A percentile compares a stretch with the other conserved stretches of the same genome.
phyloP scores from a whole-genome alignment of 2,113 vertebrate species.

The Ptilonorhynchus violaceus region DNA sequence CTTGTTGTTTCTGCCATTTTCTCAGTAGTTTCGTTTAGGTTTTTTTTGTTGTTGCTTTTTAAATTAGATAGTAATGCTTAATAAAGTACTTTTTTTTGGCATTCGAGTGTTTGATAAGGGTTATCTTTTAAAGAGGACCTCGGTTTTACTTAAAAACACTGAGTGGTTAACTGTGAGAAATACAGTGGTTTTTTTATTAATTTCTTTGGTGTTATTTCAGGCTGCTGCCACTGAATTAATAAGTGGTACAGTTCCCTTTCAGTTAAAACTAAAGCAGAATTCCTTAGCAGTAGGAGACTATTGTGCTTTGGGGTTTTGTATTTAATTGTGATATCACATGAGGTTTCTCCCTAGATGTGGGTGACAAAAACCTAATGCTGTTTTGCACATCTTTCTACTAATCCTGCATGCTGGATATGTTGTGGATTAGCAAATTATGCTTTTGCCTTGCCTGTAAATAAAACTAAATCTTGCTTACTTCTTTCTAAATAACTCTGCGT shows the following conservation, averaged over 20 bases:
- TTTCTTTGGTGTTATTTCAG: background rate
- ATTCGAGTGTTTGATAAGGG: background rate
- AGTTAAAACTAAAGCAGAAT: background rate
- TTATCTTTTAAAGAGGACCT: background rate
- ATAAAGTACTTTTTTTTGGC: background rate
- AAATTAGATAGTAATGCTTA: background rate
- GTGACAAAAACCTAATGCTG: background rate
- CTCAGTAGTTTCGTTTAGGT: background rate
- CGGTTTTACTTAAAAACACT: background rate
- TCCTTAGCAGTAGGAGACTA: background rate
- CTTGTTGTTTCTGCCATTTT: background rate
- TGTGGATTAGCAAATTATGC: background rate
- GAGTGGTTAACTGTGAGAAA: background rate
- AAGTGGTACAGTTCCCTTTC: background rate
- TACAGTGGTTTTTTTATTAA: accelerated
- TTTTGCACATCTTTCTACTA: background rate
- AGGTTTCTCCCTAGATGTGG: background rate
- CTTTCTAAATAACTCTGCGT: background rate
- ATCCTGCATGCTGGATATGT: background rate
- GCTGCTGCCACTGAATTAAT: background rate
- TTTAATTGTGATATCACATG: background rate
- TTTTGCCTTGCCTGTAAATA: background rate
- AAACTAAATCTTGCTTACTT: background rate
- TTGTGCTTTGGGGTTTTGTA: background rate
- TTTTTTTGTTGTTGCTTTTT: background rate